phyloP scores from a whole-genome alignment of 2,113 vertebrate species.

The Oreocharis arfaki region DNA sequence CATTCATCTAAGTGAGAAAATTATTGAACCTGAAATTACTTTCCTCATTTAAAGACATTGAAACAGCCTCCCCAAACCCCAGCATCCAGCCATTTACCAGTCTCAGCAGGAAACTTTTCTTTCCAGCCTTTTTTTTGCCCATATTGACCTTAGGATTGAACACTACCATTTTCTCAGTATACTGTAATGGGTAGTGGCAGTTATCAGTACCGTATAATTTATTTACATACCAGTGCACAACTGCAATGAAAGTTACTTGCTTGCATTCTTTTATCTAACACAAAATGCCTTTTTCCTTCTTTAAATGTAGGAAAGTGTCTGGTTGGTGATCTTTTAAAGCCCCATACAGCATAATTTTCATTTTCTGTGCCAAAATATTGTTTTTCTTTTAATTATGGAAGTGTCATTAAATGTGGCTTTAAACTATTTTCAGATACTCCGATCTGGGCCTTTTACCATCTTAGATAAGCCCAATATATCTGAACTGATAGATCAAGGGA shows the following conservation, averaged over 20 bases:
- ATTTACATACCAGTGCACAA: not conserved
- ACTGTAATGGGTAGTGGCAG: not conserved
- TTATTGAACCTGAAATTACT: not conserved
- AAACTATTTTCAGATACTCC: conserved; percentile 33
- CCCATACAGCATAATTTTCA: not conserved
- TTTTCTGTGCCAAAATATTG: not conserved
- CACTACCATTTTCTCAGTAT: not conserved
- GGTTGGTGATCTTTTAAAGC: not conserved
- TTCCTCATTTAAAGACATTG: not conserved
- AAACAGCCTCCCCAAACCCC: not conserved
- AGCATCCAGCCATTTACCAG: not conserved
- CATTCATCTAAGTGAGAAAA: not conserved
- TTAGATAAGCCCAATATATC: conserved; percentile 50
- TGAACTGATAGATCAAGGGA: not conserved
- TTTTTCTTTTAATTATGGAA: conserved; percentile 43
- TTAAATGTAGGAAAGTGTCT: not conserved
- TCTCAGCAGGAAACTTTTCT: not conserved
- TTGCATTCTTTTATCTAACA: not conserved
- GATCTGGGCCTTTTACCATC: conserved; percentile 27
- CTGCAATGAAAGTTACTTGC: not conserved
- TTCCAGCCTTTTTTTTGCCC: not conserved
- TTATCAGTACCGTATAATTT: not conserved
- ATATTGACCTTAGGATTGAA: not conserved
- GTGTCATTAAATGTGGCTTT: conserved; percentile 30
- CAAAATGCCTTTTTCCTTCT: not conserved